Base-by-base conservation (phyloP, 2,888 invertebrate species). In the Neelides folsomi region DNA sequence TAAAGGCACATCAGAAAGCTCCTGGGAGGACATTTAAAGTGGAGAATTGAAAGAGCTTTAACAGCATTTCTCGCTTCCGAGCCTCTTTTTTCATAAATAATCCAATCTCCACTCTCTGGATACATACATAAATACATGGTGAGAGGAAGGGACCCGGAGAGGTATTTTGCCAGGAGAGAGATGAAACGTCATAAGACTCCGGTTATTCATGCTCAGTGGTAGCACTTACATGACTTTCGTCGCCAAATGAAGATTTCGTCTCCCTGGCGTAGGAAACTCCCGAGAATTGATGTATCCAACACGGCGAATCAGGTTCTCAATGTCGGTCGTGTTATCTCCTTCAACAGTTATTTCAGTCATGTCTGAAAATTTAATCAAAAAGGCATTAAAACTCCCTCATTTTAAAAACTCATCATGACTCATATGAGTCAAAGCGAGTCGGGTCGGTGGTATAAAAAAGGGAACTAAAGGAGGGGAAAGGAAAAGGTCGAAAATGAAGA, bases 201-300 rank as follows among this genome's bases (percentile, higher is more conserved):
- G 36, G 43, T 46, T 48, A 27, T 27, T 27, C 27, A 27, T 27
- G 27, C 27, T 27, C 27, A 27, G 48, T 13, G 34, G 27, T 39
- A 15, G 41, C 47, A 71, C 77, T 73, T 66, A 84, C 80, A 77
- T 78, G 62, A 92, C 81, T 54, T 82, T 81, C 3, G 90, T 89
- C 41, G 81, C 79, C 12, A 93, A 75, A 63, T 81, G 80, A 66
- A 92, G 77, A 68, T 88, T 90, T 19, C 97, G 76, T 5, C 94
- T 76, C 5, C 95, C 97, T 4, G 94, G 90, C n/a, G 93, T 93
- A 13, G 95, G 94, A 74, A 84, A 88, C 65, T 84, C 81, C 52
- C 93, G 79, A 12, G 84, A 82, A 72, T 97, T 97, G 8, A 86
- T 83, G 72, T 97, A 97, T 40, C 60, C 60, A 62, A 97, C 82